A percentile compares a stretch with the other conserved stretches of the same genome.
These are phyloP conservation scores for Nasalis larvatus DNA, from an alignment of 2,113 vertebrate species.

Conservation along the genomic window DNA sequence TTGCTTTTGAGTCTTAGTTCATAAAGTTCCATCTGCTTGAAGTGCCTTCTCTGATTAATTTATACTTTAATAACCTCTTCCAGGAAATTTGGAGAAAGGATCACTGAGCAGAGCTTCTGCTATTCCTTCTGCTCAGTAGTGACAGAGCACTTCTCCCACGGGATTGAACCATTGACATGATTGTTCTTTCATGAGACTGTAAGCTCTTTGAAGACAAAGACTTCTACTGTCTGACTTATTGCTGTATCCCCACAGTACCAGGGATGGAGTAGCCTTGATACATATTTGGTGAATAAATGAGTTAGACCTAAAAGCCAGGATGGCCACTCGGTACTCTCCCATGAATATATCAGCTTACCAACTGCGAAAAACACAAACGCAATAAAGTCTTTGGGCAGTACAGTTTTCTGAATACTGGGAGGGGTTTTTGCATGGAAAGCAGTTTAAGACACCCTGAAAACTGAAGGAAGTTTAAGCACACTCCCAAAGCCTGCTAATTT, in stretches of 20 bases:
- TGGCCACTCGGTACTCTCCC: neutral
- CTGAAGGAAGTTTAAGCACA: neutral
- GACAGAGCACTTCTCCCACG: neutral
- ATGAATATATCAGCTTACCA: neutral
- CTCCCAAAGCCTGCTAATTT: neutral
- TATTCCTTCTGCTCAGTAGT: neutral
- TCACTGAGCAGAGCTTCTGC: neutral
- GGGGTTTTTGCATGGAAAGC: neutral
- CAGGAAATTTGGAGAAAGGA: neutral
- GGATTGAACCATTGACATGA: neutral
- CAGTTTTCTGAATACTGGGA: neutral
- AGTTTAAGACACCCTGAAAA: neutral
- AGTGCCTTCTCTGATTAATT: neutral
- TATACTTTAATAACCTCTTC: neutral
- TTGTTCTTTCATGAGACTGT: neutral
- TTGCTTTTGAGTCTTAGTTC: neutral
- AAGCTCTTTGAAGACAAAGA: neutral
- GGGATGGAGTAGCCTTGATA: neutral
- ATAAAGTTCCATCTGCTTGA: neutral
- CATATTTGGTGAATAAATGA: neutral
- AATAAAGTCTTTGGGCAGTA: neutral
- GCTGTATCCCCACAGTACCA: neutral
- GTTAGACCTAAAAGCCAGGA: neutral
- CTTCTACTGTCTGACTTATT: neutral
- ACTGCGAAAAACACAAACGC: neutral